Evolutionary conservation across 1,140 invertebrate species (phyloP), one percentile per base, ranked within the genome.

Genomic region (Antheraea mylitta): DNA sequence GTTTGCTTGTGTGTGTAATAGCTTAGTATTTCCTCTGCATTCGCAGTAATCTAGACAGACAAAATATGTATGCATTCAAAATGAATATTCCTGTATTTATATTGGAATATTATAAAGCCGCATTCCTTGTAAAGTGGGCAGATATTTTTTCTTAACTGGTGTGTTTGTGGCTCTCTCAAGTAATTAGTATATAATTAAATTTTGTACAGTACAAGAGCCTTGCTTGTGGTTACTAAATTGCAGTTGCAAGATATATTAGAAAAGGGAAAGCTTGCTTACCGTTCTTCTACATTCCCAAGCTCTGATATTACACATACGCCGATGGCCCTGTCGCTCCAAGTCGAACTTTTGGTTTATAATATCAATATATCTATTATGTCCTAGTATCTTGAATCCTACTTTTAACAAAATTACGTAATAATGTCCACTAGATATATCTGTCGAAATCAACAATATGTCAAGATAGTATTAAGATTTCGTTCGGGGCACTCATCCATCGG

Each of bases 21-120:
- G 42, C 64, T 65, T 65, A 42, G 62, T 37, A 42, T 65, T 65
- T 65, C 42, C 64, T 65, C 45, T 48, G 64, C n/a, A 48, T 48
- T 65, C 10, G 61, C 61, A 13, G n/a, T 53, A 53, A 53, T 53
- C 45, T 53, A 53, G 45, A 53, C 45, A 53, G 45, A 36, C 60
- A 61, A 61, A 61, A 61, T 61, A 61, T 5, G 19, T 61, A 61
- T 61, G 60, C 60, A 61, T 53, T 53, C 11, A 6, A 53, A 53
- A 53, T 53, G 45, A 53, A 53, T 53, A 53, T 7, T 53, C 45
- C 13, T 53, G 45, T 53, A 53, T 13, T 53, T 53, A 13, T 53
- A 53, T 16, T 2, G 45, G 6, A 53, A 53, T 53, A 53, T 53
- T 53, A 53, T 53, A 11, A 53, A 61, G 13, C 18, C 59, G 59